A percentile compares a stretch with the other conserved stretches of the same genome.
These are phyloP conservation scores for Cavia aperea DNA, from an alignment of 2,113 vertebrate species.

Conservation along the genomic window DNA sequence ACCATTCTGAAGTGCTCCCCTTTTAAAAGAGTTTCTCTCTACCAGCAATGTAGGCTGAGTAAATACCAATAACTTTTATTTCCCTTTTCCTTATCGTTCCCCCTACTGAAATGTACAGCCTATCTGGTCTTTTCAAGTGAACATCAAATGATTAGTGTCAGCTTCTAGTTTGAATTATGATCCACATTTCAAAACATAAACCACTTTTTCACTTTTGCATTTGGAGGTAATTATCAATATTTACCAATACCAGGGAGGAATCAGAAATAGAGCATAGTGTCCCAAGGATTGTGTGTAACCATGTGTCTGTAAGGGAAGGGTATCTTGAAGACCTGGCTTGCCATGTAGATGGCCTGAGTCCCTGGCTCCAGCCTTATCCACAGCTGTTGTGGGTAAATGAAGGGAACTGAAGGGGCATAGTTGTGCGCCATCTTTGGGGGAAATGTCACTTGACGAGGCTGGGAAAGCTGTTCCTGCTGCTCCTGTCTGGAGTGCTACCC, in stretches of 20 bases:
- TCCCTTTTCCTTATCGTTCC: conserved; percentile 68
- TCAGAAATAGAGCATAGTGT: background rate
- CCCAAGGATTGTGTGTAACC: background rate
- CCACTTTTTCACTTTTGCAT: conserved; percentile 46
- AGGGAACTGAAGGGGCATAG: no score
- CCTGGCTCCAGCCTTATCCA: background rate
- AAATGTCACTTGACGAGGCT: background rate
- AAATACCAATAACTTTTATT: conserved; percentile 74
- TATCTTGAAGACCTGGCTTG: background rate
- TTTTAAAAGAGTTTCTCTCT: conserved; percentile 68
- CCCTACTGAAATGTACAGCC: conserved; percentile 59
- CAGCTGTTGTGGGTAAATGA: background rate
- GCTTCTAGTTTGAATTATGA: conserved; percentile 68
- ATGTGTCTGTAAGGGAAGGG: background rate
- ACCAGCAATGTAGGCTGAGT: conserved; percentile 56
- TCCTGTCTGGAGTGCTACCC: background rate
- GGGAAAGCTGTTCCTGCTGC: background rate
- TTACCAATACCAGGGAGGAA: background rate
- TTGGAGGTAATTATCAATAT: conserved; percentile 65
- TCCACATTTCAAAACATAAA: conserved; percentile 59
- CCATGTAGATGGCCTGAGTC: background rate
- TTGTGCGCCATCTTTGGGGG: background rate
- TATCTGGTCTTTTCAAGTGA: conserved; percentile 69
- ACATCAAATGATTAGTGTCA: conserved; percentile 62
- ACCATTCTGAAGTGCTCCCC: conserved; percentile 64